Percentiles rank a stretch among this genome's conserved stretches.
Conservation (phyloP, 2,113 vertebrate genomes). For the Pteropus alecto region DNA sequence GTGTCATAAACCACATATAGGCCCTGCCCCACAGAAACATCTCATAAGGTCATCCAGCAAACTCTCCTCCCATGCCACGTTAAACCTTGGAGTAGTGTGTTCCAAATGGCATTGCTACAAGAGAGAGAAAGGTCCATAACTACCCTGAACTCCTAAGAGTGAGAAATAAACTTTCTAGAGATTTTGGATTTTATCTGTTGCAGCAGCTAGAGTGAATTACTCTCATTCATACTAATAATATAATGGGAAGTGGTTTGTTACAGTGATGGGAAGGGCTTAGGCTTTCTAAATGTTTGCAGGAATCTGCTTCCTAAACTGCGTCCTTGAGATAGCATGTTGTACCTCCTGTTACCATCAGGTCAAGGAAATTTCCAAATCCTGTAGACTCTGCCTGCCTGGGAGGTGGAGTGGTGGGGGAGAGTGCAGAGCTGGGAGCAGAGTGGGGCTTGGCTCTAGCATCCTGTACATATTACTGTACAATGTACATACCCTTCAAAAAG, state of each 20-base stretch:
- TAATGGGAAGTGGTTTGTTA: background rate
- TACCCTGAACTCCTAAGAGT: background rate
- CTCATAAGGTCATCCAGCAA: background rate
- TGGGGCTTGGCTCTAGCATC: background rate
- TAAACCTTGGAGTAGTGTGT: background rate
- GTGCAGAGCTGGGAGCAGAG: background rate
- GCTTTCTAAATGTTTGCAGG: background rate
- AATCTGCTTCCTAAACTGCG: background rate
- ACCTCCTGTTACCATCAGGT: background rate
- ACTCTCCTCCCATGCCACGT: background rate
- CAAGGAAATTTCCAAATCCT: background rate
- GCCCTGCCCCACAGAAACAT: background rate
- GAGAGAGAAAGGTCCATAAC: background rate
- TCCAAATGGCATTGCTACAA: background rate
- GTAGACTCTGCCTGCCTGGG: background rate
- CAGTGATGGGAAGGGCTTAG: background rate
- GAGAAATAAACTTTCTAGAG: background rate
- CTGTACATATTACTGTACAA: too few species aligned
- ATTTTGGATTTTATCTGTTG: background rate
- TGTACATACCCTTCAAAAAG: background rate
- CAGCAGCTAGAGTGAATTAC: background rate
- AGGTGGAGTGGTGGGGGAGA: too few species aligned
- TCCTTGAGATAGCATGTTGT: background rate
- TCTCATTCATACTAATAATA: background rate
- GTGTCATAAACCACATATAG: background rate